Conservation (phyloP, 2,888 invertebrate species). For the Oscheius myriophilus region DNA sequence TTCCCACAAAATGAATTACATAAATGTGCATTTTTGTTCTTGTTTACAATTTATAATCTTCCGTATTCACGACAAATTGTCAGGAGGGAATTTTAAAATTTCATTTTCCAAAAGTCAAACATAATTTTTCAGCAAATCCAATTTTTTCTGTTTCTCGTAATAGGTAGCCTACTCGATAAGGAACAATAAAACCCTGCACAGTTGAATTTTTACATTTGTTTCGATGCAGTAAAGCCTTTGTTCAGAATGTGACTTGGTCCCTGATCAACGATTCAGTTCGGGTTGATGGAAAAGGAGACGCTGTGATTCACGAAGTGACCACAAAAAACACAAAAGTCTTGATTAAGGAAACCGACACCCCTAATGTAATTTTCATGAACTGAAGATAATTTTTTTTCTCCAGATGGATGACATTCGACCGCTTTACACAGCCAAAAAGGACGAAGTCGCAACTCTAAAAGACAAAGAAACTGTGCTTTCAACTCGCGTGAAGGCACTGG, state of each 20-base stretch:
- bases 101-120: too few relatives aligned
- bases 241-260: slow-evolving; percentile 49
- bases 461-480: slow-evolving; percentile 16
- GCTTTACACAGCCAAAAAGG: slow-evolving; percentile 2
- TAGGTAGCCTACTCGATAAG: too few relatives aligned
- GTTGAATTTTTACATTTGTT: too few relatives aligned
- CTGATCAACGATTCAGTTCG: slow-evolving; percentile 56
- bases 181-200: too few relatives aligned
- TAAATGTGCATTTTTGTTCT: too few relatives aligned
- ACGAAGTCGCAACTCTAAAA: slow-evolving; percentile 33
- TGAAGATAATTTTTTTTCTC: background rate
- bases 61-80: too few relatives aligned
- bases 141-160: too few relatives aligned
- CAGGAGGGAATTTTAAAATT: too few relatives aligned
- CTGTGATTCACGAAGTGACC: slow-evolving; percentile 59
- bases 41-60: too few relatives aligned
- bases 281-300: slow-evolving; percentile 57
- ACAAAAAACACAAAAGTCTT: slow-evolving; percentile 36
- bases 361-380: slow-evolving; percentile 25
- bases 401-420: slow-evolving; percentile 15
- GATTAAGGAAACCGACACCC: slow-evolving; percentile 44
- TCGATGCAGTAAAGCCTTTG: too few relatives aligned
- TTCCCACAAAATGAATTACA: too few relatives aligned
- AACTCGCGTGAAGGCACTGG: slow-evolving; percentile 57
- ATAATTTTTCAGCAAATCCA: too few relatives aligned